phyloP scores from a whole-genome alignment of 1,140 invertebrate genomes.

The Heterodera carotae region DNA sequence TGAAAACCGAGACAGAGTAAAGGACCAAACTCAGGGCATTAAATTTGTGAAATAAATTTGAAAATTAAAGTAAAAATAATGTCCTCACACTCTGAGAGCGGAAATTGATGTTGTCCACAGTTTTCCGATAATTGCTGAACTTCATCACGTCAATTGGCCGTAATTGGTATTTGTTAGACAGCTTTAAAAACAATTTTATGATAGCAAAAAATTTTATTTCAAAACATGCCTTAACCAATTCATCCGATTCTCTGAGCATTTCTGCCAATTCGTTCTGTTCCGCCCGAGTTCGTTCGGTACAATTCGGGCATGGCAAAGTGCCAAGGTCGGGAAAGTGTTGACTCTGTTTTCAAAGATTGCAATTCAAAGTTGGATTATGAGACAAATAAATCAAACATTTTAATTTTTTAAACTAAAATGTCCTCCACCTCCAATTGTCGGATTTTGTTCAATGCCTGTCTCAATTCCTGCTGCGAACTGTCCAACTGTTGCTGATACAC shows the following conservation, averaged over 20 bases:
- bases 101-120: slow-evolving; percentile 38
- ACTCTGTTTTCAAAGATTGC: no score
- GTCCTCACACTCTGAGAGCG: slow-evolving; percentile 33
- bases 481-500: not conserved
- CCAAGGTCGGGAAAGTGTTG: slow-evolving; percentile 29
- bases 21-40: no score
- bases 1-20: no score
- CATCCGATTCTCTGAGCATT: slow-evolving; percentile 36
- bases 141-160: slow-evolving; percentile 32
- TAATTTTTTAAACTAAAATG: not conserved
- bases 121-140: slow-evolving; percentile 17
- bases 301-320: slow-evolving; percentile 31
- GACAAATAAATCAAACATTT: slow-evolving; percentile 19
- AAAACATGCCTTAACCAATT: slow-evolving; percentile 31
- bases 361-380: no score
- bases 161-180: slow-evolving; percentile 35
- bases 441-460: slow-evolving; percentile 22
- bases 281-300: slow-evolving; percentile 17
- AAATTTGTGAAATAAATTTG: slow-evolving; percentile 15
- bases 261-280: slow-evolving; percentile 37
- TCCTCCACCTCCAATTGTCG: slow-evolving; percentile 16
- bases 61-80: slow-evolving; percentile 1
- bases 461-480: not conserved
- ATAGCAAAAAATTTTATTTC: not conserved
- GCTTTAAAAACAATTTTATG: slow-evolving; percentile 20